phyloP scores from a whole-genome alignment of 2,797 vertebrate genomes.

The Lophura swinhoii region DNA sequence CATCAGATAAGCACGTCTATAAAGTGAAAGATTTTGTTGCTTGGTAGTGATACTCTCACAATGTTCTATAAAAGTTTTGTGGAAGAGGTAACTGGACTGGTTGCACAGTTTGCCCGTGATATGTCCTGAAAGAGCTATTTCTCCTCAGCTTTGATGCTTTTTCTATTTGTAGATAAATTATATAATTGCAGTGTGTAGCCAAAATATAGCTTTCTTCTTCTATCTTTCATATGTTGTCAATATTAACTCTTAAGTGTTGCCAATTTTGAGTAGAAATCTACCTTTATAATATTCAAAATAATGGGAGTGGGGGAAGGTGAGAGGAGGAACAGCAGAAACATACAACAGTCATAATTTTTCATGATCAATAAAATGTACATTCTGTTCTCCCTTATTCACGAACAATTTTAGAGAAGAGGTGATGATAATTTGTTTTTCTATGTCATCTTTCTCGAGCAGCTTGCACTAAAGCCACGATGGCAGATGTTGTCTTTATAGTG shows the following conservation, averaged over 20 bases:
- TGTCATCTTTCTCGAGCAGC: conserved; percentile 59
- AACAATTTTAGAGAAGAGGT: background rate
- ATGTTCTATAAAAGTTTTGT: no score
- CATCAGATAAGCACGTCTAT: conserved; percentile 77
- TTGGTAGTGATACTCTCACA: no score
- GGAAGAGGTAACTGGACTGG: no score
- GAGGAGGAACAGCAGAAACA: background rate
- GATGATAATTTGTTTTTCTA: background rate
- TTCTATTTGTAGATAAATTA: background rate
- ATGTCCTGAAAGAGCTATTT: background rate
- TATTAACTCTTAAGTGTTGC: background rate
- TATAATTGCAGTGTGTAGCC: background rate
- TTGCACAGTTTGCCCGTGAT: conserved; percentile 75
- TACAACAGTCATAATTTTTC: background rate
- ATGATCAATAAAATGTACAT: background rate
- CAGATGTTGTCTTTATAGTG: conserved; percentile 87
- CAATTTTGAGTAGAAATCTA: background rate
- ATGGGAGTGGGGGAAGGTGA: no score
- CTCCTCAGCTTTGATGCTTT: background rate
- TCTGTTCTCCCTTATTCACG: background rate
- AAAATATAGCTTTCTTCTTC: background rate
- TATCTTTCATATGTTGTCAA: background rate
- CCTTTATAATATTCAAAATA: background rate
- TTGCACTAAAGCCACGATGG: conserved; percentile 78
- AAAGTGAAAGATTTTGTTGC: conserved; percentile 66